Evolutionary conservation across 35 echinoderm and acorn worm species (phyloP).

Genomic region (Apostichopus japonicus): DNA sequence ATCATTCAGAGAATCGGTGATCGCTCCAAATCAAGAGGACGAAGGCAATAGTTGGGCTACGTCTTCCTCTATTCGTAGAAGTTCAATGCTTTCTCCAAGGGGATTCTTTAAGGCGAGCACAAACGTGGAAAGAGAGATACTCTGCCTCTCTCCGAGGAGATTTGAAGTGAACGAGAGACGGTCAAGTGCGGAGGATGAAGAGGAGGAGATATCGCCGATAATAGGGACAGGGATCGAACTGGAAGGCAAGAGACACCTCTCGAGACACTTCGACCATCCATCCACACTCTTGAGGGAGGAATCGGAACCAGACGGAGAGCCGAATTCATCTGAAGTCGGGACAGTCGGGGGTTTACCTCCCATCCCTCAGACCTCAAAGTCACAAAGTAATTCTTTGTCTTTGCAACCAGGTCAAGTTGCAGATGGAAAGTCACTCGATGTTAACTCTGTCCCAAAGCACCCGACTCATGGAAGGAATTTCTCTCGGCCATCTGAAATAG

Average conservation of each 20-base stretch:
- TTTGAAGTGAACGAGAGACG: neutral
- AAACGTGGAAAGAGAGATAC: slow-evolving; percentile 14
- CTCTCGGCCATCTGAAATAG: neutral
- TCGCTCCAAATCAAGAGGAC: neutral
- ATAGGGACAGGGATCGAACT: neutral
- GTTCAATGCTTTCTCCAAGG: neutral
- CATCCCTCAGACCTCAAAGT: neutral
- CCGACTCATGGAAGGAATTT: neutral
- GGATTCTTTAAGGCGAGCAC: slow-evolving; percentile 14
- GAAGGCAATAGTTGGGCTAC: slow-evolving; percentile 22
- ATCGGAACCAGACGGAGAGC: slow-evolving; percentile 28
- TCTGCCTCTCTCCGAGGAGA: neutral
- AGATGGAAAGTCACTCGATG: neutral
- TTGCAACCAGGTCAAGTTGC: neutral
- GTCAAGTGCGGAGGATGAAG: slow-evolving; percentile 1
- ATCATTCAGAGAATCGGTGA: neutral
- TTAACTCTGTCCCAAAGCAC: neutral
- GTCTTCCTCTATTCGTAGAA: slow-evolving; percentile 11
- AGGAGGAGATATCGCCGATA: slow-evolving; percentile 29
- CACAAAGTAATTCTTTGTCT: neutral
- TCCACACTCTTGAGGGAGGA: slow-evolving; percentile 7
- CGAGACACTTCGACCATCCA: neutral
- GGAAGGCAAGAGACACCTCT: neutral
- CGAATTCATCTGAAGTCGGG: neutral
- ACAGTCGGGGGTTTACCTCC: neutral